Base-by-base conservation (phyloP, 1,140 invertebrate species). In the Lasioglossum baleicum region DNA sequence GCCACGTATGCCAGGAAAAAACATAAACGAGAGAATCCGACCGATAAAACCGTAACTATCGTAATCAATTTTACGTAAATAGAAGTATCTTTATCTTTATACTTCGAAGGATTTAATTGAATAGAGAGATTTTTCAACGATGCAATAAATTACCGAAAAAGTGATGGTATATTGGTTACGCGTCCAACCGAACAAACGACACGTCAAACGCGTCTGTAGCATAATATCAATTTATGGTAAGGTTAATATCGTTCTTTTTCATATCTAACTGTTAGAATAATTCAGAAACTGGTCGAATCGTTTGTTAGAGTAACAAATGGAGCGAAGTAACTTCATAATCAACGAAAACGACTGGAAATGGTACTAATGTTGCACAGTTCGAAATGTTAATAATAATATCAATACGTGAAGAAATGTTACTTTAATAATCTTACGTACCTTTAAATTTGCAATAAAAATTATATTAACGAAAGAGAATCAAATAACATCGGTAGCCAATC, bases 401-500 rank as follows among this genome's bases (percentile, higher is more conserved):
- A 35, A 0, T 17, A 44, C 11, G 7, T 40, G 35, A 5, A 15
- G 56, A 73, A 60, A 3, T 1, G 4, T 1, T 40, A 8, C 31
- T 53, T 44, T 64, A 2, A 17, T 5, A 3, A 60, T 53, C 31
- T 69, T 75, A 68, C 70, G 10, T 83, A 83, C 69, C 79, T 83
- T 65, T 26, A 71, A 80, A 80, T 63, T 80, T 82, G 44, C 64
- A 42, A 64, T 75, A 66, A 73, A 64, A 82, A 13, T 86, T 61
- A 58, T 85, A 48, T 82, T 67, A 85, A 63, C n/a, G 75, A 80
- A 68, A 22, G 75, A 74, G 56, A 83, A 87, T 82, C 58, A 68
- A 82, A 85, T 75, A 56, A 72, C 72, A 73, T 83, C 65, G 83
- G 82, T 66, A 79, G 81, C 86, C 89, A 87, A 90, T 90, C 89